These are phyloP conservation scores for Polypedilum pembai DNA, from an alignment of 1,140 invertebrate species.

Conservation along the genomic window DNA sequence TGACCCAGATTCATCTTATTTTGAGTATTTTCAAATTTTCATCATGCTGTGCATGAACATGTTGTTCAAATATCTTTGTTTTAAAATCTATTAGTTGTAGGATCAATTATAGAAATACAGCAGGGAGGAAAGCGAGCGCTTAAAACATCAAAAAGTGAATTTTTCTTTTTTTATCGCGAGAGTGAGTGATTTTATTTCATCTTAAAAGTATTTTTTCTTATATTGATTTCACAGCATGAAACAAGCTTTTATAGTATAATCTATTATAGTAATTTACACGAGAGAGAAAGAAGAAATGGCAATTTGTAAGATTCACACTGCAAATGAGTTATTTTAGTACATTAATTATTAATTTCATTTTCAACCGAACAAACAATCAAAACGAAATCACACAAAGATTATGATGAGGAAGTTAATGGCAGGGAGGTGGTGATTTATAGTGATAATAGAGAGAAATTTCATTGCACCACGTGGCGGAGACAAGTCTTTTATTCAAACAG, in stretches of 20 bases:
- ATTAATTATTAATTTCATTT: slow-evolving; percentile 27
- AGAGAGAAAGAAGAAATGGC: neutral
- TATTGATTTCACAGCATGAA: slow-evolving; percentile 25
- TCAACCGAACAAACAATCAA: slow-evolving; percentile 1
- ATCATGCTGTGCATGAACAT: neutral
- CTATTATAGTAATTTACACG: slow-evolving; percentile 18
- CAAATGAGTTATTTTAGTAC: neutral
- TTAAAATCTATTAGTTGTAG: too few relatives aligned
- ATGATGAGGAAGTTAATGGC: neutral
- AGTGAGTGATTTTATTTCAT: neutral
- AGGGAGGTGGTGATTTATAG: neutral
- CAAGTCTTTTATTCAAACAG: neutral
- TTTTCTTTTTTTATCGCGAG: too few relatives aligned
- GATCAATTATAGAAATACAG: too few relatives aligned
- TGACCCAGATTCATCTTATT: too few relatives aligned
- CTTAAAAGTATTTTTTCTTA: neutral
- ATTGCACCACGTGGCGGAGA: slow-evolving; percentile 8
- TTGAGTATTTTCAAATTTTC: too few relatives aligned
- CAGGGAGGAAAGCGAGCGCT: too few relatives aligned
- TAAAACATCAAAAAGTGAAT: too few relatives aligned
- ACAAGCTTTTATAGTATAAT: neutral
- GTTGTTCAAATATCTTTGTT: neutral
- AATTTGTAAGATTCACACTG: neutral
- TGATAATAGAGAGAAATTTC: neutral
- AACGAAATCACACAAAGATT: neutral